Percentiles rank a stretch among this genome's conserved stretches.
Conservation (phyloP, 2,113 vertebrate species). For the Bucco capensis region DNA sequence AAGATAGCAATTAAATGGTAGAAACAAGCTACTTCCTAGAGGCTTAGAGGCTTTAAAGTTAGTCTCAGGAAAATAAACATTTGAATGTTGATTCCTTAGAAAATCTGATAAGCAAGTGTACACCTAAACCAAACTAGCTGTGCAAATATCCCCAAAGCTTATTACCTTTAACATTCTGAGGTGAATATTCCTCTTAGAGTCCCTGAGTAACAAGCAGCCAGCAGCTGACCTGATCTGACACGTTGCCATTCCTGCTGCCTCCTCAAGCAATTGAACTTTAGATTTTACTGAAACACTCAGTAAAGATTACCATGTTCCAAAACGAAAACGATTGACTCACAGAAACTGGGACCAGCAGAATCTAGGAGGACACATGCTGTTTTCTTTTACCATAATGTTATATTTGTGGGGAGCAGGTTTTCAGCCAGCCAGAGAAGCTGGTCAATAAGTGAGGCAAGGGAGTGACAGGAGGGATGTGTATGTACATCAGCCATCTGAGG, state of each 20-base stretch:
- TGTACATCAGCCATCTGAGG: neutral
- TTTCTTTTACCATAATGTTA: neutral
- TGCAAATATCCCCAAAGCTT: neutral
- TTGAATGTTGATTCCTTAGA: neutral
- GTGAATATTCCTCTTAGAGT: neutral
- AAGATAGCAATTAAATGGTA: neutral
- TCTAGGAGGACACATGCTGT: neutral
- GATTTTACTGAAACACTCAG: neutral
- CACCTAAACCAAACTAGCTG: neutral
- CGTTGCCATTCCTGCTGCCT: neutral
- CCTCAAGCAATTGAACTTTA: neutral
- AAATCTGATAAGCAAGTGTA: neutral
- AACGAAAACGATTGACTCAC: neutral
- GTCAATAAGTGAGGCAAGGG: too few relatives aligned
- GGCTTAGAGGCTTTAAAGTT: neutral
- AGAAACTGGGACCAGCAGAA: neutral
- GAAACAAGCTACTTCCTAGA: neutral
- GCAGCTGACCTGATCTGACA: neutral
- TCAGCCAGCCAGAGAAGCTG: neutral
- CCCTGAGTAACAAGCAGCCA: neutral
- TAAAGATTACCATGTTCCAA: neutral
- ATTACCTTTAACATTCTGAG: neutral
- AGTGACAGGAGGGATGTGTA: fast-evolving
- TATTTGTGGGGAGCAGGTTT: neutral
- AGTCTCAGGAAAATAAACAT: neutral